phyloP scores from a whole-genome alignment of 2,113 vertebrate genomes.

The Amblyopsis rosae region DNA sequence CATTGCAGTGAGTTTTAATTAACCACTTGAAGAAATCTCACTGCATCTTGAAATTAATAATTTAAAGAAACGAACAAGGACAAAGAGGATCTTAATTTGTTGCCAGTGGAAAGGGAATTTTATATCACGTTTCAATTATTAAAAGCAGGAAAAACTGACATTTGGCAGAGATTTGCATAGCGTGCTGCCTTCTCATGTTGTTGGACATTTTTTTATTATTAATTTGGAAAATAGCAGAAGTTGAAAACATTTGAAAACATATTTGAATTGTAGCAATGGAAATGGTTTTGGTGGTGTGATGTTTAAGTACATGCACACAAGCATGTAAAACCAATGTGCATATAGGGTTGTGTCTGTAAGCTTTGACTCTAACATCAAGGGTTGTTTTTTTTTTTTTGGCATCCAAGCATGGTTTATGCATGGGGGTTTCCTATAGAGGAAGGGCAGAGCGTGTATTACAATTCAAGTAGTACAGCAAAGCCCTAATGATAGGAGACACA shows the following conservation, averaged over 20 bases:
- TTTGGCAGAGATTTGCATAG: conserved; percentile 3
- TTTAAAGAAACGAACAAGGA: conserved; percentile 40
- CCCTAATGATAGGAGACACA: conserved; percentile 23
- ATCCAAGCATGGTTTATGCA: neutral
- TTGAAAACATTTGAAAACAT: conserved; percentile 50
- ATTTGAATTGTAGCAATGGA: conserved; percentile 21
- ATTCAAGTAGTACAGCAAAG: no score
- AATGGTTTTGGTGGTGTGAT: conserved; percentile 13
- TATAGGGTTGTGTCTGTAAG: neutral
- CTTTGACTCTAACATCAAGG: neutral
- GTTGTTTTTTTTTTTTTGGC: no score
- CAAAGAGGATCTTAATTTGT: conserved; percentile 49
- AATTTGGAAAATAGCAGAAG: conserved; percentile 23
- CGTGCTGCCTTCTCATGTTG: conserved; percentile 9
- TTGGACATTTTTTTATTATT: neutral
- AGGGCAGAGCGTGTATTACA: no score
- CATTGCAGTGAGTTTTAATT: conserved; percentile 62
- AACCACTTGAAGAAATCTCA: conserved; percentile 45
- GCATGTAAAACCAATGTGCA: neutral
- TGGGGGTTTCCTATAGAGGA: conserved; percentile 16
- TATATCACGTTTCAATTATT: conserved; percentile 32
- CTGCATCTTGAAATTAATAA: conserved; percentile 54
- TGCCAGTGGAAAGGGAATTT: conserved; percentile 19
- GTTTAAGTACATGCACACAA: no score
- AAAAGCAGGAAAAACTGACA: conserved; percentile 13